Evolutionary conservation across 2,797 vertebrate species (phyloP).

Genomic region (Ptychadena robeensis): DNA sequence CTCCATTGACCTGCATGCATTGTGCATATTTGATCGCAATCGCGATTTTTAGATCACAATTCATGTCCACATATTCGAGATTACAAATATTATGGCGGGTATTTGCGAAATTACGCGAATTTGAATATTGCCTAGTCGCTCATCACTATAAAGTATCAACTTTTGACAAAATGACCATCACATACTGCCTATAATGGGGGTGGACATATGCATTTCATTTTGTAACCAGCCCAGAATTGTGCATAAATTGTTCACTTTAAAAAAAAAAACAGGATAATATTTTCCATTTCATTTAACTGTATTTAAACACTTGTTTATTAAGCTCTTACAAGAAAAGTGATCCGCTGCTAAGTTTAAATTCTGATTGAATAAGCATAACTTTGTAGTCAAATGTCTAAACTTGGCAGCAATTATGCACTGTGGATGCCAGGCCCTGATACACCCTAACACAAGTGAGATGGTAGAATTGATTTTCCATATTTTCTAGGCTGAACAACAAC

Average conservation of each 20-base stretch:
- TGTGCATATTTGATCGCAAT: no score
- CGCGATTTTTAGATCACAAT: no score
- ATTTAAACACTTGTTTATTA: not conserved
- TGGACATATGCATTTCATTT: no score
- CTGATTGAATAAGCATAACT: not conserved
- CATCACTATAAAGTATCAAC: no score
- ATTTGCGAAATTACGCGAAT: no score
- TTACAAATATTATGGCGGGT: no score
- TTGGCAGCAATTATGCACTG: not conserved
- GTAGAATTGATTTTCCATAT: slow-evolving; percentile 5
- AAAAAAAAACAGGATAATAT: not conserved
- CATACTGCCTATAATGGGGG: no score
- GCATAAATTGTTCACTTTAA: not conserved
- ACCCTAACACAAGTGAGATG: not conserved
- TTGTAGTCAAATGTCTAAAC: not conserved
- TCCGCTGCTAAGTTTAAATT: not conserved
- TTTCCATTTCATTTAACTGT: not conserved
- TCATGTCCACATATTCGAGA: no score
- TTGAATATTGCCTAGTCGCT: no score
- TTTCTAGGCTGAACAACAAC: not conserved
- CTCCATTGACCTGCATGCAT: no score
- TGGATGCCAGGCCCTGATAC: not conserved
- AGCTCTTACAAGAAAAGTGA: not conserved
- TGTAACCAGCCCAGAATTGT: not conserved
- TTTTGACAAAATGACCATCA: no score